Evolutionary conservation across 2,888 invertebrate species (phyloP), one percentile per base, ranked within the genome.

Genomic region (Hypselothyrea guttata): DNA sequence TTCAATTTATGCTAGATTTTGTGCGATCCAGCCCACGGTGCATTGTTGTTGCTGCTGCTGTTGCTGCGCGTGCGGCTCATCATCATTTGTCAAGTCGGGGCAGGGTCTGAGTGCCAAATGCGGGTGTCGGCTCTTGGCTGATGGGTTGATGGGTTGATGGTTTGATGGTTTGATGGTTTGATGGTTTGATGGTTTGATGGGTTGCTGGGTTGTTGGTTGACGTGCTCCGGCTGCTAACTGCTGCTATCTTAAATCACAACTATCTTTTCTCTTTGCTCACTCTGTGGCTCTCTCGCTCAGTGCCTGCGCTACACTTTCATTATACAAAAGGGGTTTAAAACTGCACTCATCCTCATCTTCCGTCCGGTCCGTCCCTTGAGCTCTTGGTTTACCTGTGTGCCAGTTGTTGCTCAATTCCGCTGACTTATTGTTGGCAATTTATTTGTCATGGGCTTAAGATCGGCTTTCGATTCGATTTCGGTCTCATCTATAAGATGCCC

Each of bases 381-480:
- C 12, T 13, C 1, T 7, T 15, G n/a, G 9, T 7, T 13, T 30
- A 35, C 27, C 53, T 35, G 31, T 42, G 40, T 41, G 52, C 9
- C 40, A 34, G 49, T 45, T 66, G 73, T 81, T 81, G 71, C 71
- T 71, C 71, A 78, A 75, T 67, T 78, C 65, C 52, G 70, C 63
- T 75, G 82, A 82, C 75, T 78, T 82, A 72, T 75, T 82, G 78
- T 61, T 73, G 70, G 68, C 73, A 70, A 73, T 82, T 73, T 77
- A 68, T 70, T 69, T 55, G 71, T 42, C 64, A 51, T 30, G 48
- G 55, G 56, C 53, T 56, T 64, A 56, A 54, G 71, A 49, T 60
- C 55, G 53, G 46, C 47, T 60, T 33, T 7, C n/a, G 48, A 47
- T 33, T 56, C 12, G 16, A 45, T 16, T 34, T 46, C 18, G 28